A percentile compares a stretch with the other conserved stretches of the same genome.
Conservation (phyloP, 2,113 vertebrate genomes). For the Ailurus styani region DNA sequence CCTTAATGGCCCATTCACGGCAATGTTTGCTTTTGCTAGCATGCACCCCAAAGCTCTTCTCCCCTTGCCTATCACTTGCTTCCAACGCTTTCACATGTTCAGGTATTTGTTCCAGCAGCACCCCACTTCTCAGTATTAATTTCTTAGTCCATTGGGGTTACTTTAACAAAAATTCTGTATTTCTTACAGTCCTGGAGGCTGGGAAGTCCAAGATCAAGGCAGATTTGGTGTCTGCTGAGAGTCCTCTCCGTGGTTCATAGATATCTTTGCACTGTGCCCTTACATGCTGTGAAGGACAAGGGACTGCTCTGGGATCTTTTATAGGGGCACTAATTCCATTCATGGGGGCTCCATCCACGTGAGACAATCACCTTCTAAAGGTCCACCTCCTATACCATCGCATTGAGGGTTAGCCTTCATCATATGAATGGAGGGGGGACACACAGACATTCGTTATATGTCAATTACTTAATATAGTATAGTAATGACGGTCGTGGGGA, state of each 20-base stretch:
- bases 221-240: not conserved
- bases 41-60: not conserved
- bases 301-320: not conserved
- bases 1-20: not conserved
- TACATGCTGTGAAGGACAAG: not conserved
- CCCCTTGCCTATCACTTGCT: not conserved
- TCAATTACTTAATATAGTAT: not conserved
- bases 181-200: not conserved
- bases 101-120: not conserved
- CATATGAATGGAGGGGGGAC: not conserved
- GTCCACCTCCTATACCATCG: not conserved
- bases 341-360: not conserved
- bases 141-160: not conserved
- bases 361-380: not conserved
- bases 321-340: not conserved
- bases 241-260: not conserved
- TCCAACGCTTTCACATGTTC: not conserved
- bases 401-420: not conserved
- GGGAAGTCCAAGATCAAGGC: not conserved
- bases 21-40: not conserved
- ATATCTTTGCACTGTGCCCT: not conserved
- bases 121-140: not conserved
- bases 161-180: not conserved
- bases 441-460: not conserved
- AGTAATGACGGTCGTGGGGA: not conserved